Base-by-base conservation (phyloP, 2,113 vertebrate species). In the Scartelaos histophorus region DNA sequence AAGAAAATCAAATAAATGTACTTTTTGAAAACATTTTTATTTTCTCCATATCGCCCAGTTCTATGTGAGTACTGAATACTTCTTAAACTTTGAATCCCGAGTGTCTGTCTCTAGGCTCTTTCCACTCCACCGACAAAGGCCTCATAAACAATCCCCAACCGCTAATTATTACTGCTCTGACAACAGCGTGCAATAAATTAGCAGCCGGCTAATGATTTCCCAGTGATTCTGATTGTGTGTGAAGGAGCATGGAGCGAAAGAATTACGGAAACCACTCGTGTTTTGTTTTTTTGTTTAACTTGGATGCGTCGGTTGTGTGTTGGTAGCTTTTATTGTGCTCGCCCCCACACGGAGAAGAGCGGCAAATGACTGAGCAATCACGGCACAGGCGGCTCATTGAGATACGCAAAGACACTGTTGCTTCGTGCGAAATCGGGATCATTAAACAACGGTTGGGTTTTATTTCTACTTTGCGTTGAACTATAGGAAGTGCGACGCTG, bases 151-250 rank as follows among this genome's bases (percentile, higher is more conserved):
- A 85, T 80, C 76, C 80, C 82, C 80, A 79, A 54, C 75, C 80
- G 60, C 81, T 91, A 85, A 91, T 91, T 89, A 89, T 38, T 64
- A 64, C 61, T 85, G 73, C 34, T 13, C 83, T 54, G 85, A 88
- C 82, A 86, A 88, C 78, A 76, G 76, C 34, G 80, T 1, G 22
- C 71, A 70, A 74, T 86, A 85, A 83, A 88, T 87, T 74, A 80
- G 80, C 3, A 21, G 16, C 67, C 7, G 16, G 68, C 87, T 87
- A 81, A 89, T 88, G 76, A 91, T 83, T 86, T 87, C 83, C 66
- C 81, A 74, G 67, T 35, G 79, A 83, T 69, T 86, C 69, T 64
- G 43, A 72, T 69, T 68, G 51, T 45, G 78, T 25, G 77, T 64
- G 67, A 17, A 45, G n/a, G 45, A 66, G 45, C 54, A 61, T 22